Base-by-base conservation (phyloP, 2,113 vertebrate genomes). In the Oncorhynchus nerka region DNA sequence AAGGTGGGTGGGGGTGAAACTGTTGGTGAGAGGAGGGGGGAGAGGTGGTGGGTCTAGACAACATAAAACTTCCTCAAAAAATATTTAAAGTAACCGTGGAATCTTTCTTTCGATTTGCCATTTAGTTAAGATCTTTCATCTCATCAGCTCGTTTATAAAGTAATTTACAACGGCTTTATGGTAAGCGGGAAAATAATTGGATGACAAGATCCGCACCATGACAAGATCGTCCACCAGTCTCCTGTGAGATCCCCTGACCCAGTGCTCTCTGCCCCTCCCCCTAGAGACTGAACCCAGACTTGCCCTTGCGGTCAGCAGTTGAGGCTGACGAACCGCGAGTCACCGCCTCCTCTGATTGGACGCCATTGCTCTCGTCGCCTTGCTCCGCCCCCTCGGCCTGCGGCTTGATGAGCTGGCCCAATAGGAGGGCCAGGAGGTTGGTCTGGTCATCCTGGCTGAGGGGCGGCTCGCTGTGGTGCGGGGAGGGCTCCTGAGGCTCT, bases 361-460 rank as follows among this genome's bases (percentile, higher is more conserved):
- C 94, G 81, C 95, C 96, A 66, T 96, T 98, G 94, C 95, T 98
- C 88, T 99, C 97, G 79, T 97, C 96, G 74, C 90, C 84, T 81
- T 89, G 92, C 79, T 93, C 83, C 20, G 85, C 87, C 68, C 93
- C 93, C 83, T 97, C 95, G 6, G 76, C 74, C 90, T 96, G 95
- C 75, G 96, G 94, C 91, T 99, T 98, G 81, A 99, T 95, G 76
- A 99, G 94, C 87, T 99, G 97, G 86, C 96, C 95, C 89, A 99
- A 90, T 81, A 99, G 91, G 88, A 99, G 94, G 19, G 97, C 95
- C 89, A 99, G 93, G 82, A 99, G 91, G 74, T 93, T 97, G 88
- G 98, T 93, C 91, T 97, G 92, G 75, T 99, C 97, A 87, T 96
- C 96, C 90, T 97, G 94, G 91, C 95, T 93, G 74, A 94, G 95